phyloP scores from a whole-genome alignment of 1,140 invertebrate genomes.

The Drosophila carrolli region DNA sequence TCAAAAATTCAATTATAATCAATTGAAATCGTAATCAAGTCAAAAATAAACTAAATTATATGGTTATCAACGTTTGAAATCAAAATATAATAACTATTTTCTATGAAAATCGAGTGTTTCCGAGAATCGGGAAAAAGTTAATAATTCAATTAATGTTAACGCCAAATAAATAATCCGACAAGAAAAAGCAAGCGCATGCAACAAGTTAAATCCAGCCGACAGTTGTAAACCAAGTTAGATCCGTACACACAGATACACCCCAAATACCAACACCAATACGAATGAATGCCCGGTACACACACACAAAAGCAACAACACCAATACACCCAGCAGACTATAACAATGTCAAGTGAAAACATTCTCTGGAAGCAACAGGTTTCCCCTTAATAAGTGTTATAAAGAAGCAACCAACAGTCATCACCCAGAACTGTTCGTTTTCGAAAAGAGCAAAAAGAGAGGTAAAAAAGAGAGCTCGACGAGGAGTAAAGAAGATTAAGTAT shows the following conservation, averaged over 20 bases:
- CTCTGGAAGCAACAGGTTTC: conserved; percentile 82
- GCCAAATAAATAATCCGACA: conserved; percentile 39
- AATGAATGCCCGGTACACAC: conserved; percentile 39
- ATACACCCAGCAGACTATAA: conserved; percentile 50
- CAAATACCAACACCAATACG: conserved; percentile 25
- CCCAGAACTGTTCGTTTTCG: conserved; percentile 64
- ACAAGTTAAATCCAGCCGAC: conserved; percentile 74
- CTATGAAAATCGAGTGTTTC: conserved; percentile 58
- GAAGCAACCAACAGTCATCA: conserved; percentile 56
- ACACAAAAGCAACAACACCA: conserved; percentile 21
- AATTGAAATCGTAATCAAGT: conserved; percentile 49
- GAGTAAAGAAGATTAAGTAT: conserved; percentile 31
- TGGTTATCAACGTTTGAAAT: conserved; percentile 38
- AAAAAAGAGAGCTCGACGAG: conserved; percentile 30
- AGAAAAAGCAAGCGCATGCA: conserved; percentile 64
- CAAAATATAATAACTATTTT: conserved; percentile 48
- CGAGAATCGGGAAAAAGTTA: conserved; percentile 40
- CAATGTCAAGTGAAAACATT: conserved; percentile 83
- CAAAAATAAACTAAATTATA: conserved; percentile 50
- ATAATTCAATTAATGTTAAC: conserved; percentile 60
- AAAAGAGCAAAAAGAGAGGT: conserved; percentile 20
- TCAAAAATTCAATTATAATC: conserved; percentile 39
- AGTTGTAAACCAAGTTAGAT: conserved; percentile 79
- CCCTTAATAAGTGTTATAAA: conserved; percentile 75
- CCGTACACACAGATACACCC: conserved; percentile 53